Base-by-base conservation (phyloP, 2,888 invertebrate species). In the Scaptomyza cyrtandrae region DNA sequence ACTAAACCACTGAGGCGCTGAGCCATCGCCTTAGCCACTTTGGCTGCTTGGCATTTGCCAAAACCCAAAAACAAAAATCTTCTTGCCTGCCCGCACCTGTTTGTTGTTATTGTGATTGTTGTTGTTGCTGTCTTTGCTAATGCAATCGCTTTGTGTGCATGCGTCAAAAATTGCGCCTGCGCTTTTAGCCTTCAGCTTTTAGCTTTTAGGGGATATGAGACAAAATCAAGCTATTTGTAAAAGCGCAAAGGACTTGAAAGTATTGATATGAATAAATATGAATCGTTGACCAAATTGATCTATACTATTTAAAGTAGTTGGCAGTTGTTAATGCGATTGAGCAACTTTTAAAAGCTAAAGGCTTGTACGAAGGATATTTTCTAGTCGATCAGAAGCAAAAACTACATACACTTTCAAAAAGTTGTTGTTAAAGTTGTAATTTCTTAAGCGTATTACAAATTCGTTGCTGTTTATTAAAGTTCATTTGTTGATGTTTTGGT, bases 21-120 rank as follows among this genome's bases (percentile, higher is more conserved):
- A 45, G 66, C 54, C 53, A 14, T 35, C 35, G 35, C 13, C 63
- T 56, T 41, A 37, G 63, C 48, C 48, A 43, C 59, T 24, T 45
- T 43, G 52, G 56, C 75, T 57, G 68, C 64, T 88, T 84, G 83
- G 87, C 85, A 88, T 88, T 84, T 88, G 78, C 75, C 82, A 56
- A 70, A 64, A 75, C 60, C 37, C 29, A 37, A n/a, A 45, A 45
- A 16, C 31, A 37, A 37, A 75, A 58, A 48, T 77, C 80, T 73
- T 66, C 86, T 69, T 64, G 59, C 73, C 76, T 65, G 68, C 41
- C 72, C 74, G 64, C 78, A 80, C 75, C 71, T 82, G 68, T 29
- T 53, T 46, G 10, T 16, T 39, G 14, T 39, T 16, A n/a, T 16
- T 67, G 24, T 49, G 58, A 59, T 66, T 54, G 60, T 63, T 71